A percentile compares a stretch with the other conserved stretches of the same genome.
phyloP scores from a whole-genome alignment of 1,140 invertebrate genomes.

The Aethina tumida region DNA sequence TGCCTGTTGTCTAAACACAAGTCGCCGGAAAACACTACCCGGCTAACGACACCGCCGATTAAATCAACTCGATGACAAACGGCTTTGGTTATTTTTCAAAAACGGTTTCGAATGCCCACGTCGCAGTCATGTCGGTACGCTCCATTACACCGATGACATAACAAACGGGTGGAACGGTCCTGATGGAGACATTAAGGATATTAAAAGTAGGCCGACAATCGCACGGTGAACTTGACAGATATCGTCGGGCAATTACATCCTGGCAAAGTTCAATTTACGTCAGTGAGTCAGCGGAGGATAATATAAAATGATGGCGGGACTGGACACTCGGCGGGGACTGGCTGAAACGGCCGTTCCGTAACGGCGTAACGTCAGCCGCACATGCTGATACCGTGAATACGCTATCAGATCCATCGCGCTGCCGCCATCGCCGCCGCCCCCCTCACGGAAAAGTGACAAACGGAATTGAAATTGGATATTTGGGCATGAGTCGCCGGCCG shows the following conservation, averaged over 20 bases:
- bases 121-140: too few relatives aligned
- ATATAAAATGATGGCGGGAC: neutral
- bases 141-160: too few relatives aligned
- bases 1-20: too few relatives aligned
- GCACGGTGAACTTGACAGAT: conserved; percentile 1
- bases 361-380: conserved; percentile 7
- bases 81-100: too few relatives aligned
- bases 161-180: neutral
- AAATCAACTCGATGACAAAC: too few relatives aligned
- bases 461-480: conserved; percentile 11
- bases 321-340: neutral
- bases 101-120: too few relatives aligned
- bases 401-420: too few relatives aligned
- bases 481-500: conserved; percentile 6
- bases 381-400: conserved; percentile 8
- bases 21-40: too few relatives aligned
- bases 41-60: too few relatives aligned
- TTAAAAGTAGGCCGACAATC: neutral
- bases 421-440: too few relatives aligned
- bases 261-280: neutral
- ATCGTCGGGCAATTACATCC: neutral
- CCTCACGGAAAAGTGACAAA: conserved; percentile 6
- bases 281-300: neutral
- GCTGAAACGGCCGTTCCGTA: neutral
- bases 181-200: conserved; percentile 1